Conservation (phyloP, 2,888 invertebrate genomes). For the Sthenelais limicola region DNA sequence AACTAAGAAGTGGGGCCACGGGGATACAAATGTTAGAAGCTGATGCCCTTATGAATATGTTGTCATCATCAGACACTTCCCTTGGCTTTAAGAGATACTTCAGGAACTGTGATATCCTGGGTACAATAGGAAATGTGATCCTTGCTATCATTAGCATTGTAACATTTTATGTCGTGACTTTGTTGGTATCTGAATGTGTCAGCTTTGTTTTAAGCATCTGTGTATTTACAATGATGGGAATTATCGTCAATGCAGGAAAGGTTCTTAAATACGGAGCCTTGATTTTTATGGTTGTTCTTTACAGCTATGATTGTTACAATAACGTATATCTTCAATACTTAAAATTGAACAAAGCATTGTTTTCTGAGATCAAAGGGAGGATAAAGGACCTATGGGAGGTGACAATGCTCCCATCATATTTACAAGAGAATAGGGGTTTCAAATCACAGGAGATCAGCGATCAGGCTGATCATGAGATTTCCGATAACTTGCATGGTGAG, state of each 20-base stretch:
- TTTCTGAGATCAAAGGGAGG: slow-evolving; percentile 66
- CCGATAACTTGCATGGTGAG: slow-evolving; percentile 44
- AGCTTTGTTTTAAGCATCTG: slow-evolving; percentile 32
- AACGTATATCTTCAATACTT: slow-evolving; percentile 69
- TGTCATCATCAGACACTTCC: neutral
- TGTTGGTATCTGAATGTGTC: slow-evolving; percentile 44
- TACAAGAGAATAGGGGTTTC: slow-evolving; percentile 67
- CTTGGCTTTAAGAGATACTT: slow-evolving; percentile 1
- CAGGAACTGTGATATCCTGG: neutral
- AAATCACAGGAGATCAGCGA: slow-evolving; percentile 61
- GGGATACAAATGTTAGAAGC: slow-evolving; percentile 42
- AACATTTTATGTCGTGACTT: slow-evolving; percentile 52
- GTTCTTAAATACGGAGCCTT: slow-evolving; percentile 68
- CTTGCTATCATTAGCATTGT: slow-evolving; percentile 40
- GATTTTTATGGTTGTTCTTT: slow-evolving; percentile 68
- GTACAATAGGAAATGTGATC: slow-evolving; percentile 9
- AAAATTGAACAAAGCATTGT: slow-evolving; percentile 66
- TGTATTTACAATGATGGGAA: slow-evolving; percentile 69
- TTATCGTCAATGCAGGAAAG: slow-evolving; percentile 68
- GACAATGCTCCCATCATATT: slow-evolving; percentile 64
- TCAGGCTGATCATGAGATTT: slow-evolving; percentile 54
- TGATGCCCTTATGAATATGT: slow-evolving; percentile 31
- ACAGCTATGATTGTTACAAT: slow-evolving; percentile 69
- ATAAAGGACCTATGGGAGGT: slow-evolving; percentile 65
- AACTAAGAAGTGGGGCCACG: neutral